These are phyloP conservation scores for Athene noctua DNA, from an alignment of 2,113 vertebrate species.

Conservation along the genomic window DNA sequence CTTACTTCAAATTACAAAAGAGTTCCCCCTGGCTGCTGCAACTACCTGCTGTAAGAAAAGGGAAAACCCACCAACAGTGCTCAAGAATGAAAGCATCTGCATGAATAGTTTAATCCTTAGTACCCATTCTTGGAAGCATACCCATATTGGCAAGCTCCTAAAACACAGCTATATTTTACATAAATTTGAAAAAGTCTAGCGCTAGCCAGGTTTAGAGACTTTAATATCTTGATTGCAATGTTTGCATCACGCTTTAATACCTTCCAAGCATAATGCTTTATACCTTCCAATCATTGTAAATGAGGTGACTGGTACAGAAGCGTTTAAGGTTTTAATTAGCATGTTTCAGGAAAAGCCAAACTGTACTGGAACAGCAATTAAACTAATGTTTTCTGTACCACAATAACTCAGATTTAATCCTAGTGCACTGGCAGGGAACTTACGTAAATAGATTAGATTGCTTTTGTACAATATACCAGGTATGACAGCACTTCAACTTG, in stretches of 20 bases:
- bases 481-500: background rate
- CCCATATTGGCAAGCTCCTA: background rate
- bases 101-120: background rate
- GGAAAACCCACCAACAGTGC: background rate
- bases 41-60: background rate
- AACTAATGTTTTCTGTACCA: constrained; percentile 4
- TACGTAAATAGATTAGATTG: background rate
- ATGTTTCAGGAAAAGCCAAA: background rate
- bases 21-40: background rate
- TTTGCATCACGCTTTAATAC: background rate
- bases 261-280: background rate
- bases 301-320: background rate
- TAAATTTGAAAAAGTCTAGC: background rate
- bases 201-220: background rate
- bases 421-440: background rate
- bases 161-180: background rate
- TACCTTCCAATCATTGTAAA: background rate
- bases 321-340: background rate
- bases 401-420: constrained; percentile 23
- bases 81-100: background rate
- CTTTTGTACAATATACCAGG: background rate
- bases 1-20: background rate
- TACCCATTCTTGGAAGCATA: background rate
- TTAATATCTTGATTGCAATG: background rate
- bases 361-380: background rate